phyloP scores from a whole-genome alignment of 2,113 vertebrate genomes.

The Hydrochoerus hydrochaeris region DNA sequence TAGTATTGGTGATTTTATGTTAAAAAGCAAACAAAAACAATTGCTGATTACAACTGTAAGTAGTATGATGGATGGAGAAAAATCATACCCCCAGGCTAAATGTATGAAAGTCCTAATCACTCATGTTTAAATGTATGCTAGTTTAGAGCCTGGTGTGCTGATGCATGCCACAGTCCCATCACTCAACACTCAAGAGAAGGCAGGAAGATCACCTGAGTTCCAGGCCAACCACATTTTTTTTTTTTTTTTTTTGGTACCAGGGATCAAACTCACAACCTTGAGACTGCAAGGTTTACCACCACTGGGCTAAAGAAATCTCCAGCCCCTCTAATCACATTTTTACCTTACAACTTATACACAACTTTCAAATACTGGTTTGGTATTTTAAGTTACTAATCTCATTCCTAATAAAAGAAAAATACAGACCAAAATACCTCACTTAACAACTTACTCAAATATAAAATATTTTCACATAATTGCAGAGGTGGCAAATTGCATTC shows the following conservation, averaged over 20 bases:
- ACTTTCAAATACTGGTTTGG: slow-evolving; percentile 74
- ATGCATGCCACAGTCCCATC: background rate
- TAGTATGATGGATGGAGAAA: slow-evolving; percentile 34
- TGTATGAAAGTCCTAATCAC: slow-evolving; percentile 52
- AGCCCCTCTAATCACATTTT: background rate
- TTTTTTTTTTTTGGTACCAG: too few relatives aligned
- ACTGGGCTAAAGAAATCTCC: too few relatives aligned
- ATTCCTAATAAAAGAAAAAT: slow-evolving; percentile 66
- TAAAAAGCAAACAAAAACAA: slow-evolving; percentile 32
- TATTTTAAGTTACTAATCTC: slow-evolving; percentile 63
- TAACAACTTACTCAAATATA: slow-evolving; percentile 73
- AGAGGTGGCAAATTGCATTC: slow-evolving; percentile 59
- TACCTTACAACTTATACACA: background rate
- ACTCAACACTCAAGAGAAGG: background rate
- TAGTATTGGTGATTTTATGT: background rate
- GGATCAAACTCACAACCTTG: too few relatives aligned
- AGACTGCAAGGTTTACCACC: too few relatives aligned
- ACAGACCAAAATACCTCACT: slow-evolving; percentile 63
- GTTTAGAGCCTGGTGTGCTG: background rate
- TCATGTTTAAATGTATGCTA: slow-evolving; percentile 65
- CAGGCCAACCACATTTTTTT: background rate
- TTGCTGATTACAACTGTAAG: background rate
- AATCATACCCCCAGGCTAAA: background rate
- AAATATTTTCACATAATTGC: slow-evolving; percentile 80
- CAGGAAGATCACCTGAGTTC: background rate